These are phyloP conservation scores for Epizoanthus illoricatus DNA, from an alignment of 92 coral and sea anemone species.

Conservation along the genomic window DNA sequence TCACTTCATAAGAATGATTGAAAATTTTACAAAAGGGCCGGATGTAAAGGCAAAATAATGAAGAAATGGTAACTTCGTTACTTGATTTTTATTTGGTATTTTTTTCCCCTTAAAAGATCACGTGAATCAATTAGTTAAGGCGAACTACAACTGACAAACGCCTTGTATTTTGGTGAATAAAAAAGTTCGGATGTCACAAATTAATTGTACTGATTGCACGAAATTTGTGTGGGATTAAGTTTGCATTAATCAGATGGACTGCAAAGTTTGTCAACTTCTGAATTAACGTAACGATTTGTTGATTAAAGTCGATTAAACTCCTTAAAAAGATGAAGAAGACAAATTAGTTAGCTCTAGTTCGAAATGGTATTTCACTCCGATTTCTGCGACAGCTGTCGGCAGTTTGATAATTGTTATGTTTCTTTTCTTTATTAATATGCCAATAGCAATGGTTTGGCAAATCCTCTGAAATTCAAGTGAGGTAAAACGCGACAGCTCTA, in stretches of 20 bases:
- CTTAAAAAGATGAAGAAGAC: not conserved
- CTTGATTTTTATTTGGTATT: not conserved
- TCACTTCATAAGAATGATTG: not conserved
- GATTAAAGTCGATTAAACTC: conserved; percentile 3
- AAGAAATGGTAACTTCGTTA: not conserved
- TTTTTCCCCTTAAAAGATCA: not conserved
- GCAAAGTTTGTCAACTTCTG: conserved; percentile 27
- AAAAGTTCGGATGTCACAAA: not conserved
- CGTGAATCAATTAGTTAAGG: not conserved
- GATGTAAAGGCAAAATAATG: not conserved
- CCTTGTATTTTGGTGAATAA: not conserved
- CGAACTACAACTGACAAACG: conserved; percentile 10
- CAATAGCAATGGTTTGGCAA: not conserved
- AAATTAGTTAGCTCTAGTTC: not conserved
- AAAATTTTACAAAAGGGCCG: not conserved
- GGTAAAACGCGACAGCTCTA: conserved; percentile 14
- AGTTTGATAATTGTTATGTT: not conserved
- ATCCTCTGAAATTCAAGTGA: conserved; percentile 4
- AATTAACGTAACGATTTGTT: conserved; percentile 1
- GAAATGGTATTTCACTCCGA: not conserved
- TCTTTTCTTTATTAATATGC: conserved; percentile 21
- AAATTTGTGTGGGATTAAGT: not conserved
- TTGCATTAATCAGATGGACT: conserved; percentile 22
- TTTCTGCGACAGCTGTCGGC: conserved; percentile 15
- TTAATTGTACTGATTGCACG: not conserved